These are phyloP conservation scores for Halyomorpha halys DNA, from an alignment of 1,140 invertebrate species.

Conservation along the genomic window DNA sequence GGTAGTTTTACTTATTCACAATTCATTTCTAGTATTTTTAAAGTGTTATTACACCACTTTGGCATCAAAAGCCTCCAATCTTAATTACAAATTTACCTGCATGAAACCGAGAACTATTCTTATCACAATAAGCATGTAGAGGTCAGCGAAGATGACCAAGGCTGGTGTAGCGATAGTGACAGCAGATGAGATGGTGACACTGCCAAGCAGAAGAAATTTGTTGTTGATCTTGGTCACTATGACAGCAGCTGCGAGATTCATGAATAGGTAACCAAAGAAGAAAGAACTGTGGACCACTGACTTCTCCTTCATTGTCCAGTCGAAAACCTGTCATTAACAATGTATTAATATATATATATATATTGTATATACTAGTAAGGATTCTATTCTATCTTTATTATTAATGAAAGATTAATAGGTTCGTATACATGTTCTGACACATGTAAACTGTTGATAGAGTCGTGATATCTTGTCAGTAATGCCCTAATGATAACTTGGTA, in stretches of 20 bases:
- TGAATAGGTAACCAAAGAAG: conserved; percentile 20
- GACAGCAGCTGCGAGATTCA: conserved; percentile 10
- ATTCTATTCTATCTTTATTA: no score
- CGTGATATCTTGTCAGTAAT: no score
- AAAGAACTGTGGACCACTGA: not conserved
- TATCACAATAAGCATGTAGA: conserved; percentile 2
- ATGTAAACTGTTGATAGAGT: no score
- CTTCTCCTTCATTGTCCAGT: conserved; percentile 12
- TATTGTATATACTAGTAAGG: no score
- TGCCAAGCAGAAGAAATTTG: conserved; percentile 17
- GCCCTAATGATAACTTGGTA: no score
- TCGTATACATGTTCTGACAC: no score
- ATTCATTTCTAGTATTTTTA: no score
- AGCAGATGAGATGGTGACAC: not conserved
- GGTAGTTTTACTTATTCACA: no score
- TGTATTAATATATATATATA: no score
- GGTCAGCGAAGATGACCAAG: conserved; percentile 8
- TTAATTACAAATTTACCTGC: conserved; percentile 21
- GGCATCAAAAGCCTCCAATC: no score
- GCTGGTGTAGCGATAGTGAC: conserved; percentile 8
- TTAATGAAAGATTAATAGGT: no score
- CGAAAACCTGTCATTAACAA: conserved; percentile 3
- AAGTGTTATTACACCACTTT: no score
- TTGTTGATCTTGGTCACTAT: conserved; percentile 21
- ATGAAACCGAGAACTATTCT: conserved; percentile 15